Evolutionary conservation across 2,888 invertebrate genomes (phyloP).

Genomic region (Seira musarum): DNA sequence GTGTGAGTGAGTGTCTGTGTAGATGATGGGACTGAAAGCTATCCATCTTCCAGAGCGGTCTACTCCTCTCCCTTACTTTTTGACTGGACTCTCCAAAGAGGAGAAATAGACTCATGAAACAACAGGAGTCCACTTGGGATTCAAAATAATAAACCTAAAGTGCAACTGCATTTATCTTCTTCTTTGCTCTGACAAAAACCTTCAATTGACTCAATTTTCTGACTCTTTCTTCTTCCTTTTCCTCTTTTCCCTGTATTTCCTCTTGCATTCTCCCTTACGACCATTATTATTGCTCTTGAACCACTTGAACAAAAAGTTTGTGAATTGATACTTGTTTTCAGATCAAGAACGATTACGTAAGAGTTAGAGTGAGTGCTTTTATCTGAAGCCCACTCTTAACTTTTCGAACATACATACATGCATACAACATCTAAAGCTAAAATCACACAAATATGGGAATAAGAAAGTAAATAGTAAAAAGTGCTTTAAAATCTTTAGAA

Average conservation of each 20-base stretch:
- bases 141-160: slow-evolving; percentile 52
- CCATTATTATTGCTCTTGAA: background rate
- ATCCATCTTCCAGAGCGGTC: slow-evolving; percentile 39
- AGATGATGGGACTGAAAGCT: slow-evolving; percentile 34
- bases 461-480: slow-evolving; percentile 12
- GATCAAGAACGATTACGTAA: slow-evolving; percentile 40
- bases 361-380: slow-evolving; percentile 25
- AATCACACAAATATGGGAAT: slow-evolving; percentile 21
- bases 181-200: slow-evolving; percentile 16
- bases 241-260: background rate
- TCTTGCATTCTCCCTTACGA: background rate
- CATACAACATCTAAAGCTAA: no score
- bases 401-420: no score
- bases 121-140: slow-evolving; percentile 53
- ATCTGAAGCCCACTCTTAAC: background rate
- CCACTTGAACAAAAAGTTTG: slow-evolving; percentile 20
- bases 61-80: slow-evolving; percentile 14
- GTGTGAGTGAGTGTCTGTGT: background rate
- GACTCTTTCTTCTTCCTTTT: background rate
- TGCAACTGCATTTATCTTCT: slow-evolving; percentile 56
- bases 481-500: background rate
- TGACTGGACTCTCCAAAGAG: slow-evolving; percentile 35
- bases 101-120: slow-evolving; percentile 37
- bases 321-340: slow-evolving; percentile 29
- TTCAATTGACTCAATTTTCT: slow-evolving; percentile 28